A percentile compares a stretch with the other conserved stretches of the same genome.
Conservation (phyloP, 30 jellyfish, hydroid and myxozoan species). For the Chironex yamaguchii region DNA sequence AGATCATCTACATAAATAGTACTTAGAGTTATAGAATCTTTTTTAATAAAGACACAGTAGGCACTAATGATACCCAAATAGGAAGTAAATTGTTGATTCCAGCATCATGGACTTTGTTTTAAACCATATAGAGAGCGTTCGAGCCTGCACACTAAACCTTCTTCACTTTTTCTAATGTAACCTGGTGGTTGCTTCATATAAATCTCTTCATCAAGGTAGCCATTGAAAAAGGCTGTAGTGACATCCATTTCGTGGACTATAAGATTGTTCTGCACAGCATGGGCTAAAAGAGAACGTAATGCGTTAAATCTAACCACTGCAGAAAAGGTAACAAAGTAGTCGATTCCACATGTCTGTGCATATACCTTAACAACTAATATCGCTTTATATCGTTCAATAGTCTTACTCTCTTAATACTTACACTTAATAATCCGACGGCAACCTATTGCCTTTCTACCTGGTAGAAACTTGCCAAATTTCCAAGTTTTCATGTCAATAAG, state of each 20-base stretch:
- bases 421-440: too few species aligned
- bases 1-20: background rate
- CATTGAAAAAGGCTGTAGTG: conserved; percentile 43
- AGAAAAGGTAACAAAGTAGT: background rate
- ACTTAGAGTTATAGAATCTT: background rate
- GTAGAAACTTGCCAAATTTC: too few species aligned
- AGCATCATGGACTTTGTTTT: conserved; percentile 36
- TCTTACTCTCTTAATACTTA: too few species aligned
- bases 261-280: conserved; percentile 10
- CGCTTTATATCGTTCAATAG: too few species aligned
- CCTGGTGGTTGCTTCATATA: conserved; percentile 38
- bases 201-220: conserved; percentile 14
- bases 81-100: conserved; percentile 14
- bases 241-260: conserved; percentile 53
- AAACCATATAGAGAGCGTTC: conserved; percentile 30
- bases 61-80: background rate
- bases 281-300: conserved; percentile 24
- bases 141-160: conserved; percentile 4
- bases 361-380: conserved; percentile 2
- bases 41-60: background rate
- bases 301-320: conserved; percentile 33
- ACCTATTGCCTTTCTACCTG: too few species aligned
- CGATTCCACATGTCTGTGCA: background rate
- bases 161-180: background rate
- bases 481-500: too few species aligned